These are phyloP conservation scores for Meghimatium bilineatum DNA, from an alignment of 2,888 invertebrate species.

Conservation along the genomic window DNA sequence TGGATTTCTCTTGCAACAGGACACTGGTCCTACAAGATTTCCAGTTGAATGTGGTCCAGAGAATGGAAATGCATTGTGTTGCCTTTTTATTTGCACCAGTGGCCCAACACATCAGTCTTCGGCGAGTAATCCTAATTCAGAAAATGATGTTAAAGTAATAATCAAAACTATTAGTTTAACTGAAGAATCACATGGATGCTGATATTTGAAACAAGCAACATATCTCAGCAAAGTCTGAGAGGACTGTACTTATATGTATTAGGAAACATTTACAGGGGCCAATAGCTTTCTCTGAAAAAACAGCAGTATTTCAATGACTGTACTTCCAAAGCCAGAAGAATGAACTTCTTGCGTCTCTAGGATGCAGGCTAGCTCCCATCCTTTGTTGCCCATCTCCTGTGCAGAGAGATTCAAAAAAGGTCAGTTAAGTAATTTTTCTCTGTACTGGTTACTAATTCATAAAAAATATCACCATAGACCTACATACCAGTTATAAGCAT, in stretches of 20 bases:
- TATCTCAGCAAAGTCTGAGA: background rate
- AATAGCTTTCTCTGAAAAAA: constrained; percentile 61
- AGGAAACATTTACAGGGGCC: background rate
- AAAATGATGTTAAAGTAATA: too few species aligned
- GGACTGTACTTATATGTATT: background rate
- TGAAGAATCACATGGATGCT: background rate
- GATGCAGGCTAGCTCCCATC: constrained; percentile 72
- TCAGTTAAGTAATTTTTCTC: background rate
- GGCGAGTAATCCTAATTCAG: too few species aligned
- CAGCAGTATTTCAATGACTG: constrained; percentile 57
- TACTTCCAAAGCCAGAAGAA: constrained; percentile 40
- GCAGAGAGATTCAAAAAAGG: background rate
- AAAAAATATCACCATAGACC: too few species aligned
- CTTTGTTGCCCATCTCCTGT: constrained; percentile 64
- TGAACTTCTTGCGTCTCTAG: constrained; percentile 61
- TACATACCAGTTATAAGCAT: too few species aligned
- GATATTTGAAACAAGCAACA: background rate
- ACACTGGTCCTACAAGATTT: too few species aligned
- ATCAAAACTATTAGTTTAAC: too few species aligned
- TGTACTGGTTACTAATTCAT: too few species aligned
- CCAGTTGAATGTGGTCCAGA: too few species aligned
- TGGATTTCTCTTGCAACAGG: too few species aligned
- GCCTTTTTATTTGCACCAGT: too few species aligned
- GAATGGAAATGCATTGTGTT: too few species aligned
- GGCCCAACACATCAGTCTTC: too few species aligned